These are phyloP conservation scores for Xiphophorus hellerii DNA, from an alignment of 2,113 vertebrate species.

Conservation along the genomic window DNA sequence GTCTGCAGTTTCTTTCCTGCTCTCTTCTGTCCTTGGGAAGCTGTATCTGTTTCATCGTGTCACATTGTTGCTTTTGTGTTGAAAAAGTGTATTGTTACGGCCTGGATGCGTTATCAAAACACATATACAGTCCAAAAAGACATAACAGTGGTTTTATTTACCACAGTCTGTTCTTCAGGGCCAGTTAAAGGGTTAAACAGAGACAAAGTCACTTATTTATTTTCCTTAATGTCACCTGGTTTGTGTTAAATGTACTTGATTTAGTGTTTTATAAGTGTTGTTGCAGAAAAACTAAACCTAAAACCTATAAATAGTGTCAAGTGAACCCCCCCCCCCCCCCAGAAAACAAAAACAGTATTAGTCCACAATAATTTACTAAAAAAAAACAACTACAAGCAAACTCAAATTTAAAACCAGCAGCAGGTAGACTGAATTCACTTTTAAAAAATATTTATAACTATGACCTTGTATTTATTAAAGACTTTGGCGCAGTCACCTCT, in stretches of 20 bases:
- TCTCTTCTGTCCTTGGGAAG: constrained; percentile 16
- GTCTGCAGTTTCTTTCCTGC: neutral
- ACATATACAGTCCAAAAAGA: neutral
- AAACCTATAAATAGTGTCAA: no score
- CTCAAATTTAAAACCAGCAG: no score
- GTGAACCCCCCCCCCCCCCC: neutral
- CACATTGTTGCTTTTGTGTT: constrained; percentile 38
- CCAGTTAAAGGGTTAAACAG: neutral
- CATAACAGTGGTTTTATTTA: neutral
- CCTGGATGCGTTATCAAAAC: neutral
- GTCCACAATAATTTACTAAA: no score
- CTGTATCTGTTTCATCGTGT: constrained; percentile 42
- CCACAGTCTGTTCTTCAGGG: neutral
- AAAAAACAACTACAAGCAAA: no score
- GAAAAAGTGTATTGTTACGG: constrained; percentile 44
- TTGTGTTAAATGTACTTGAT: neutral
- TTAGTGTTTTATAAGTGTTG: neutral
- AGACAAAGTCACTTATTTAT: neutral
- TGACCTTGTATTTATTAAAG: neutral
- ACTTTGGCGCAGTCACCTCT: neutral
- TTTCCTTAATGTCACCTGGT: neutral
- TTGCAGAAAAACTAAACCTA: neutral
- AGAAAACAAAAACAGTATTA: neutral
- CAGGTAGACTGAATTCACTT: neutral
- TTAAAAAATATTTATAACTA: neutral